Conservation (phyloP, 2,113 vertebrate species). For the Callithrix jacchus region DNA sequence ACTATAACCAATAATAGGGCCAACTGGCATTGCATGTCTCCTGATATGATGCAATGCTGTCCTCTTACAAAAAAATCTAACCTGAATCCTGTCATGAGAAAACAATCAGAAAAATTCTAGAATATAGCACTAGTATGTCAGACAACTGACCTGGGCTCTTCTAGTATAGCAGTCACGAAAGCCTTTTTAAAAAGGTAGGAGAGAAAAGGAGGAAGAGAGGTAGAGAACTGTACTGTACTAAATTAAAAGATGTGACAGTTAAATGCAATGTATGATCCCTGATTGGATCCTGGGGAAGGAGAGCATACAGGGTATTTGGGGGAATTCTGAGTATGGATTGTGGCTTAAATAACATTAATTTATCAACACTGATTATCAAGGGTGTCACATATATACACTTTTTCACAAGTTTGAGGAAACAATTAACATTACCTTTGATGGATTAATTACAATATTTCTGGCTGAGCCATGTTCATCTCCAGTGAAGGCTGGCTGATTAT, state of each 20-base stretch:
- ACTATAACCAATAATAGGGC: neutral
- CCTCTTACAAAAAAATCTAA: neutral
- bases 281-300: neutral
- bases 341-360: neutral
- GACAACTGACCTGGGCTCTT: neutral
- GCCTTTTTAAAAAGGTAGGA: neutral
- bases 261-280: neutral
- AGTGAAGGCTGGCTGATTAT: constrained; percentile 86
- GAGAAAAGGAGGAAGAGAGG: neutral
- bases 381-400: neutral
- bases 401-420: neutral
- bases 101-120: neutral
- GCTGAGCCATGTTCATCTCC: constrained; percentile 87
- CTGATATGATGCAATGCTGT: neutral
- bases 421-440: constrained; percentile 82
- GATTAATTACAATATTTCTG: constrained; percentile 85
- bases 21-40: neutral
- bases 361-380: neutral
- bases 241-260: neutral
- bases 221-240: accelerated
- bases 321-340: neutral
- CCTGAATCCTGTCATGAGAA: neutral
- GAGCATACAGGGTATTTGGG: no score
- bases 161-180: neutral
- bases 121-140: neutral